Base-by-base conservation (phyloP, 2,797 vertebrate species). In the Phalanger gymnotis region DNA sequence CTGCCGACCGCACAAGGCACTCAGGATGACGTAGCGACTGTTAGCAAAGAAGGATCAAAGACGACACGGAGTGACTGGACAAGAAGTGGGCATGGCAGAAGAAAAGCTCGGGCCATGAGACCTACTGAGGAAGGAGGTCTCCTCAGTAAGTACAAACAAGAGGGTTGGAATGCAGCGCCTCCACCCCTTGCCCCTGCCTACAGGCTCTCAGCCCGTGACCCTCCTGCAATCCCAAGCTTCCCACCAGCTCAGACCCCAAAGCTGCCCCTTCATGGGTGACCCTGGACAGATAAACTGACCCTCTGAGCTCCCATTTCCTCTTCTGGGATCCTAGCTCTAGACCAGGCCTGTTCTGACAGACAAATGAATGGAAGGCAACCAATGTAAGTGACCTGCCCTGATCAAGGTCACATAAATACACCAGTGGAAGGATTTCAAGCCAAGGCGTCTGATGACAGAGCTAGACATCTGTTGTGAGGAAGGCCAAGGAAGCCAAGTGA, bases 1-100 rank as follows among this genome's bases (percentile, higher is more conserved):
- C 34, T n/a, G 61, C 61, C 16, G 5, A n/a, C 14, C 13, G 2
- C 14, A 66, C 0, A 5, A 66, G 5, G 5, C 0, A 1, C 34
- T 66, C 58, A 34, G 30, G 31, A 34, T 4, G 4, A 34, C 0
- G 13, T 14, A 34, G 12, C 11, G 3, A 61, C 4, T 12, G 57
- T 66, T 5, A 10, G 58, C 58, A 66, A 14, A 34, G 31, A 34
- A 14, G 11, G 1, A 14, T 34, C 58, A 66, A 66, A 66, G 58
- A 34, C 31, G n/a, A 14, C 31, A 34, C 3, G 12, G 58, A 66
- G 13, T 31, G 14, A 66, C 31, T 5, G 58, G 58, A 66, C 58
- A 0, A 34, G 31, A 66, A n/a, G 34, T 66, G 61, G 61, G 10
- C 31, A 12, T 0, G 5, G 34, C 61, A n/a, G 61, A n/a, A n/a